Evolutionary conservation across 1,140 invertebrate genomes (phyloP), one percentile per base, ranked within the genome.

Genomic region (Arion vulgaris): DNA sequence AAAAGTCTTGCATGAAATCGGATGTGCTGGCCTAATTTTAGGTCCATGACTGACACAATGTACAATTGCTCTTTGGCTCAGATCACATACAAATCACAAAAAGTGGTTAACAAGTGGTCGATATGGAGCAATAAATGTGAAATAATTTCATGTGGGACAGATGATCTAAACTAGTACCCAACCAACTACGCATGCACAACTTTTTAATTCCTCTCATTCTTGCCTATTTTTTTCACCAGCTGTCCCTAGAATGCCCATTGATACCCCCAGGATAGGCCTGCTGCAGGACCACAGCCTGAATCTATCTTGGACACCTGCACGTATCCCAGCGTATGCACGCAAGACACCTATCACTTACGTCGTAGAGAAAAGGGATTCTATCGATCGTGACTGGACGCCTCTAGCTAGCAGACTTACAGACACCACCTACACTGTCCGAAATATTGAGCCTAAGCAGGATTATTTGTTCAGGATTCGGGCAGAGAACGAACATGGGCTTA

Each of bases 381-480:
- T 87, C 0, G 83, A 84, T 45, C 38, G 77, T 17, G 53, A 84
- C 1, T 91, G 90, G 90, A 81, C 45, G 4, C 68, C 81, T 0
- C 36, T 90, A 0, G 86, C 84, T 23, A 83, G 84, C 32, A 84
- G 86, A 28, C 53, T 90, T 5, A 62, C 51, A 5, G 86, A 88
- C 71, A 87, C 81, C 15, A 83, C 69, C 28, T 89, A 86, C 78
- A 85, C 85, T 36, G 80, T 91, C n/a, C 82, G 38, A 2, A 82
- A 87, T 49, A 84, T 90, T 7, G 82, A 83, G 9, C 84, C 85
- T 17, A 86, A 87, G 7, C 85, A 86, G 41, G 87, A 89, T 53
- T 99, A 99, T 92, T 95, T 96, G 88, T 99, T 99, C 94, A 94
- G 98, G 75, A 94, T 99, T 0, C 94, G 97, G 72, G 98, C 98